phyloP scores from a whole-genome alignment of 1,140 invertebrate species.

The Ceratitis capitata region DNA sequence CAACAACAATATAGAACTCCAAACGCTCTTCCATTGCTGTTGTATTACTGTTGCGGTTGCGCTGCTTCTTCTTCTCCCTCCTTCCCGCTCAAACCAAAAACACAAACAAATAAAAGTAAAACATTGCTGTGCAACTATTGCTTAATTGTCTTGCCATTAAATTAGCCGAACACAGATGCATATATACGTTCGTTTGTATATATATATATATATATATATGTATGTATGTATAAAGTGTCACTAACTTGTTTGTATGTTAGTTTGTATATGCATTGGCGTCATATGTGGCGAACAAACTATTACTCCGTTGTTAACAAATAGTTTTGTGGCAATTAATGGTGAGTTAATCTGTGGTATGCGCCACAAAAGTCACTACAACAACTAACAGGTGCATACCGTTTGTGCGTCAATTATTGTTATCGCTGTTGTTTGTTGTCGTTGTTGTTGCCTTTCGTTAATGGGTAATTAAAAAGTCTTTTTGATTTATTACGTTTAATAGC shows the following conservation, averaged over 20 bases:
- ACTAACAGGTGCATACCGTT: not conserved
- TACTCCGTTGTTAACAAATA: not conserved
- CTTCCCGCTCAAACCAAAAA: not conserved
- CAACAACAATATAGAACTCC: not conserved
- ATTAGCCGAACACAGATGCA: not conserved
- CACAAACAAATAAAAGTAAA: too few species aligned
- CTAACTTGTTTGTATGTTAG: conserved; percentile 8
- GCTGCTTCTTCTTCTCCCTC: not conserved
- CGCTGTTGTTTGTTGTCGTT: not conserved
- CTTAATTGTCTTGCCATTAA: conserved; percentile 15
- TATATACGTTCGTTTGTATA: not conserved
- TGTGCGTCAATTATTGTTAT: not conserved
- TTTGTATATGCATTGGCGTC: too few species aligned
- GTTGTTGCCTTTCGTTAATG: not conserved
- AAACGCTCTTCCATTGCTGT: not conserved
- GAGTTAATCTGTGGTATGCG: conserved; percentile 31
- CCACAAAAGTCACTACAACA: not conserved
- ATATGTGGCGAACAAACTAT: too few species aligned
- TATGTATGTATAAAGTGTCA: not conserved
- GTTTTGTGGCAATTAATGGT: conserved; percentile 31
- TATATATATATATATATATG: not conserved
- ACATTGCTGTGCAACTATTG: conserved; percentile 31
- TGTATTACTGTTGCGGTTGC: not conserved
- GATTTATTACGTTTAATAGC: not conserved
- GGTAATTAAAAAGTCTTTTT: not conserved